phyloP scores from a whole-genome alignment of 2,797 vertebrate species.

The Malacoctenus gilli region DNA sequence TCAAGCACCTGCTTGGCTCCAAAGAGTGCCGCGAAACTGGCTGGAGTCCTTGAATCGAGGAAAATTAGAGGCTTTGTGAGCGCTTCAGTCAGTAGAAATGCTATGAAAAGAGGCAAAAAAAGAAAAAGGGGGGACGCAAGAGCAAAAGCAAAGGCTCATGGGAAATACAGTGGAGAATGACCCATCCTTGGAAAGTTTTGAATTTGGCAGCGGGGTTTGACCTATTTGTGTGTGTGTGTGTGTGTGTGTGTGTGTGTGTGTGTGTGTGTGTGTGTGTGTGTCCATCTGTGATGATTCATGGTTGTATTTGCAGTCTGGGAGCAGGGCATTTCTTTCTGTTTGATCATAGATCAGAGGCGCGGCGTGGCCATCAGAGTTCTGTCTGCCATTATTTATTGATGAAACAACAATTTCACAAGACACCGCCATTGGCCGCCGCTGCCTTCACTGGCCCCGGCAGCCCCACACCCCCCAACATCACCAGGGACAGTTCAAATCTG shows the following conservation, averaged over 20 bases:
- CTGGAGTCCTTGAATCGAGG: conserved; percentile 29
- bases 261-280: conserved; percentile 6
- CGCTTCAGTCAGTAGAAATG: conserved; percentile 20
- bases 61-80: conserved; percentile 43
- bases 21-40: conserved; percentile 26
- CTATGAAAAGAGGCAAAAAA: conserved; percentile 1
- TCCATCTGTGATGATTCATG: not conserved
- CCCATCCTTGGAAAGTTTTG: conserved; percentile 2
- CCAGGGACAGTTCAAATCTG: conserved; percentile 50
- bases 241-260: not conserved
- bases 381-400: conserved; percentile 73
- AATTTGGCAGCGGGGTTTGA: conserved; percentile 11
- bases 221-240: conserved; percentile 3
- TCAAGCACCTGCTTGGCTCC: conserved; percentile 35
- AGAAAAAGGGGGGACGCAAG: no score
- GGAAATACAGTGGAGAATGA: not conserved
- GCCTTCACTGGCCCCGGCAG: no score
- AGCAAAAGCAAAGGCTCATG: not conserved
- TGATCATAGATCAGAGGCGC: conserved; percentile 67
- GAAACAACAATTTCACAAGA: conserved; percentile 62
- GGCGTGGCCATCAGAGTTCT: conserved; percentile 52
- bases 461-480: conserved; percentile 20
- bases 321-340: conserved; percentile 57
- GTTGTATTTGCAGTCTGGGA: conserved; percentile 40
- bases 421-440: no score